Conservation (phyloP, 2,797 vertebrate genomes). For the Taeniopygia guttata region DNA sequence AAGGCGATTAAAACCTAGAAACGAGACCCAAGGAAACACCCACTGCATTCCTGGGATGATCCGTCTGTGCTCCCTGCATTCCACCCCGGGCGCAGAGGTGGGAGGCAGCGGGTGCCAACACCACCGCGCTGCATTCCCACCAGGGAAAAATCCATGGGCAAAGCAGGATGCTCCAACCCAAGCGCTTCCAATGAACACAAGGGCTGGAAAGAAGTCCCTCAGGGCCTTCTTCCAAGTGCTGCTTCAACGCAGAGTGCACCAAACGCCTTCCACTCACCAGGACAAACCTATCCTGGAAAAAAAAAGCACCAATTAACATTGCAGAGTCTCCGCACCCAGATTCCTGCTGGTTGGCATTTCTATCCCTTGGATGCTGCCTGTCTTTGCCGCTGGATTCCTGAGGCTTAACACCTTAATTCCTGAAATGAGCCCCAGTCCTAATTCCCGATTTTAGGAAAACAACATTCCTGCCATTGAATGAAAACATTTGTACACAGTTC, state of each 20-base stretch:
- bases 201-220: slow-evolving; percentile 6
- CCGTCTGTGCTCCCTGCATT: slow-evolving; percentile 52
- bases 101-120: slow-evolving; percentile 45
- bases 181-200: not conserved
- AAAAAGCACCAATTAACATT: not conserved
- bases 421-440: slow-evolving; percentile 60
- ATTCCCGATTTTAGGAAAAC: slow-evolving; percentile 72
- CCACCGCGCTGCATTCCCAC: not conserved
- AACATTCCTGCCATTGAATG: slow-evolving; percentile 69
- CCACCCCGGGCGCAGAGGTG: slow-evolving; percentile 40
- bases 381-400: slow-evolving; percentile 65
- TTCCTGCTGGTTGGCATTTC: slow-evolving; percentile 39
- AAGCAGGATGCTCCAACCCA: not conserved
- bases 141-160: not conserved
- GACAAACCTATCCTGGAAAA: not conserved
- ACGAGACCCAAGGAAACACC: slow-evolving; percentile 54
- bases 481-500: slow-evolving; percentile 71
- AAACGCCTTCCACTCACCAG: slow-evolving; percentile 14
- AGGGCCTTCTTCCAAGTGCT: slow-evolving; percentile 13
- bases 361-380: slow-evolving; percentile 28
- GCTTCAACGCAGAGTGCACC: not conserved
- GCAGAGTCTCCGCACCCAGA: slow-evolving; percentile 35
- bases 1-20: slow-evolving; percentile 48
- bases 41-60: slow-evolving; percentile 59
- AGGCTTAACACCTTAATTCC: slow-evolving; percentile 66